phyloP scores from a whole-genome alignment of 2,113 vertebrate species.

The Poecilia latipinna region DNA sequence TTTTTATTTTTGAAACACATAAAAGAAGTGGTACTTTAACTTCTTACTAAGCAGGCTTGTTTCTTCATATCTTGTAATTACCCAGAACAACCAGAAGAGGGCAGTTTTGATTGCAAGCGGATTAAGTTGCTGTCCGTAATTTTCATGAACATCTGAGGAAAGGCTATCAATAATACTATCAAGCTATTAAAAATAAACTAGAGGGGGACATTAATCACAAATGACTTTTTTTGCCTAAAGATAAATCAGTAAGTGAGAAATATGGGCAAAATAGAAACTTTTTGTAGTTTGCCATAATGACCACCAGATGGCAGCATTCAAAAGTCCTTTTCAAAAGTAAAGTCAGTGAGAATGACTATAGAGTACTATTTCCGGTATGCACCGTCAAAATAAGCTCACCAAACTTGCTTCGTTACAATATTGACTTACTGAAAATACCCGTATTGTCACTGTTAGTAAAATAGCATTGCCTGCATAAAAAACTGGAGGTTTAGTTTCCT shows the following conservation, averaged over 20 bases:
- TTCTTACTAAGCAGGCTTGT: too few relatives aligned
- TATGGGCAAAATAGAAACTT: not conserved
- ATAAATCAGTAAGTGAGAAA: not conserved
- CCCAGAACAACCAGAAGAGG: not conserved
- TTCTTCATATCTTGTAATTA: not conserved
- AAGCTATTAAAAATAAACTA: not conserved
- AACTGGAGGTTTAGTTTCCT: too few relatives aligned
- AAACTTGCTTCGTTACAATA: not conserved
- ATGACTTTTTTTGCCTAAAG: not conserved
- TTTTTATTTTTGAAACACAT: too few relatives aligned
- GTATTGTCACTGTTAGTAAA: not conserved
- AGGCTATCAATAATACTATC: too few relatives aligned
- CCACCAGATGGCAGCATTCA: not conserved
- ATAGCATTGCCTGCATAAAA: not conserved
- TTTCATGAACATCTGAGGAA: not conserved
- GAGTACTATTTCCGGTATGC: not conserved
- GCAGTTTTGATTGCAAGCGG: not conserved
- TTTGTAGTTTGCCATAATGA: not conserved
- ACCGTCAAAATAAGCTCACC: not conserved
- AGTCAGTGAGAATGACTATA: not conserved
- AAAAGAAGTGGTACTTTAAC: too few relatives aligned
- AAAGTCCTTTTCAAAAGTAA: not conserved
- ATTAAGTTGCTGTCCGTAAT: not conserved
- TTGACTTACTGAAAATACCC: too few relatives aligned
- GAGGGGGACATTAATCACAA: not conserved